Percentiles rank a stretch among this genome's conserved stretches.
phyloP scores from a whole-genome alignment of 2,113 vertebrate genomes.

The Odocoileus hemionus region DNA sequence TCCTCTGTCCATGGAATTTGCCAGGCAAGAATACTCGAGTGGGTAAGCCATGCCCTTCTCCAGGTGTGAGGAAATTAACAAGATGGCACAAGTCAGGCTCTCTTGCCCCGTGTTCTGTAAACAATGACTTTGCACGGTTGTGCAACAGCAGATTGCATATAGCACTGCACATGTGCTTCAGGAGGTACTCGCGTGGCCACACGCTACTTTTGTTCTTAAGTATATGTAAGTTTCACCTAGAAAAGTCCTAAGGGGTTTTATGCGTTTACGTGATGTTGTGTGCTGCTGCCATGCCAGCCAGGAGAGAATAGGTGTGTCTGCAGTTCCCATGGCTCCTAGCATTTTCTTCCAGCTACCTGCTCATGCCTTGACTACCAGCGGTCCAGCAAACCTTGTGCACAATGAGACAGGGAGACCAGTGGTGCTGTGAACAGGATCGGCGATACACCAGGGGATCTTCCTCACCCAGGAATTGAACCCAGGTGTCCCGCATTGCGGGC shows the following conservation, averaged over 20 bases:
- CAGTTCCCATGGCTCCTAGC: neutral
- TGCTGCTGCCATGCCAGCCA: neutral
- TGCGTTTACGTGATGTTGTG: neutral
- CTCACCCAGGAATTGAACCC: neutral
- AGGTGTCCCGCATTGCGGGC: accelerated
- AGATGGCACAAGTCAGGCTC: neutral
- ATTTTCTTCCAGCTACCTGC: neutral
- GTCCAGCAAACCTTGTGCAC: neutral
- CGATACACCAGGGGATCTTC: neutral
- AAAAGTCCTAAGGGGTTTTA: neutral
- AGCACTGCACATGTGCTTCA: neutral
- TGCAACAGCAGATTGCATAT: neutral
- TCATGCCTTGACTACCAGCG: neutral
- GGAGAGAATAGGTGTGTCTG: neutral
- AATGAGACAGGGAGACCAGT: neutral
- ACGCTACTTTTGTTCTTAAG: neutral
- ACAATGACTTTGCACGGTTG: neutral
- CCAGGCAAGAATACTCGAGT: neutral
- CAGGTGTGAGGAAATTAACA: neutral
- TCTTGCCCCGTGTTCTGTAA: neutral
- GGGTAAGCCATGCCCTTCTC: neutral
- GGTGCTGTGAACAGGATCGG: neutral
- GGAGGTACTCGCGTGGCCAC: neutral
- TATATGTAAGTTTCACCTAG: neutral
- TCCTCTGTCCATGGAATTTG: neutral